These are phyloP conservation scores for Mylabris sibirica DNA, from an alignment of 2,888 invertebrate genomes.

Conservation along the genomic window DNA sequence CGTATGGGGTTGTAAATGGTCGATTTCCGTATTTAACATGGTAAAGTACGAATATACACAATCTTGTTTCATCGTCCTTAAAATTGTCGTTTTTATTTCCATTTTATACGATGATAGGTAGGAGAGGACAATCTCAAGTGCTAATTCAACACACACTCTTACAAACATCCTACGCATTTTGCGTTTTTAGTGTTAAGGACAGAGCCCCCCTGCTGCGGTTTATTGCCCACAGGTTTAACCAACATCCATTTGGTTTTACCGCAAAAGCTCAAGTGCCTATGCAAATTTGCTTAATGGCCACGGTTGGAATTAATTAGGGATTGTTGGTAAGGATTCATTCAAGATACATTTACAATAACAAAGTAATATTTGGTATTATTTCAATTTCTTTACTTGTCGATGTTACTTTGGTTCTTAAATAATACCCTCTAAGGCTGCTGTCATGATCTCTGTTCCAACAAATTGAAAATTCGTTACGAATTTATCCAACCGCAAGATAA, in stretches of 20 bases:
- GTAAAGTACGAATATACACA: not conserved
- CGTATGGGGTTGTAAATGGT: constrained; percentile 30
- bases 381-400: not conserved
- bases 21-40: constrained; percentile 33
- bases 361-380: not conserved
- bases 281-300: constrained; percentile 28
- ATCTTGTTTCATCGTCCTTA: not conserved
- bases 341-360: not conserved
- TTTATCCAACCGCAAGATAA: not conserved
- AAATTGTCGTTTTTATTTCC: not conserved
- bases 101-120: not conserved
- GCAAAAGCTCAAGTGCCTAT: constrained; percentile 17
- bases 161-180: not conserved
- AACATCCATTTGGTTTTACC: constrained; percentile 15
- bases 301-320: constrained; percentile 28
- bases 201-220: constrained; percentile 15
- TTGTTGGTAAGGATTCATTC: constrained; percentile 21
- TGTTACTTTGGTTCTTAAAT: not conserved
- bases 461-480: not conserved
- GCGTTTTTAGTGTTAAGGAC: not conserved
- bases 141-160: not conserved
- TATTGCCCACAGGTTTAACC: constrained; percentile 13
- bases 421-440: no score
- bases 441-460: no score
- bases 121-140: not conserved